These are phyloP conservation scores for Nematostella vectensis DNA, from an alignment of 92 coral and sea anemone genomes.

Conservation along the genomic window DNA sequence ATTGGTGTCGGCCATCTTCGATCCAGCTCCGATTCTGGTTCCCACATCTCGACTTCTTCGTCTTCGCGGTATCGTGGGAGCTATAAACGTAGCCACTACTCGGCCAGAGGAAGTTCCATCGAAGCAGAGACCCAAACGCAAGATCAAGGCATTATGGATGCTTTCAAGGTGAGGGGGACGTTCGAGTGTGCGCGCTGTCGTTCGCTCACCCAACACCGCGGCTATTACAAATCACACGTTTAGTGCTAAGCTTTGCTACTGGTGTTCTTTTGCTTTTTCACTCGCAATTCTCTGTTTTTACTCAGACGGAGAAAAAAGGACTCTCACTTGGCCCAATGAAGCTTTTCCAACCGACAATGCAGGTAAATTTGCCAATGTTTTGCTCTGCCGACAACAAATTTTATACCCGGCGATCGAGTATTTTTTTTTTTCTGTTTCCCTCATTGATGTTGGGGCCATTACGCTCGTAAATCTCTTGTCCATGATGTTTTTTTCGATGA, in stretches of 20 bases:
- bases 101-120: conserved; percentile 84
- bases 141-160: conserved; percentile 88
- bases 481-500: no score
- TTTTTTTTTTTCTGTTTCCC: no score
- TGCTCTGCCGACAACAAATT: no score
- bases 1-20: conserved; percentile 99
- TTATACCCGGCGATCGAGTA: no score
- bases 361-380: conserved; percentile 79
- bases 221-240: no score
- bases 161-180: conserved; percentile 60
- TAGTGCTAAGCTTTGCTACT: no score
- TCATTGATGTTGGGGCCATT: no score
- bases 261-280: conserved; percentile 16
- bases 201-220: conserved; percentile 7
- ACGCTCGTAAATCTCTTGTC: no score
- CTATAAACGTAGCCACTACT: conserved; percentile 70
- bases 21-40: conserved; percentile 89
- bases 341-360: conserved; percentile 87
- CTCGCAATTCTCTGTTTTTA: conserved; percentile 12
- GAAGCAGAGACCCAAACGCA: conserved; percentile 95
- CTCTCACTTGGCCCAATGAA: conserved; percentile 94
- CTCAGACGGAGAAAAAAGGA: conserved; percentile 83
- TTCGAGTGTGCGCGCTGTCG: conserved; percentile 18
- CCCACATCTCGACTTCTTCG: conserved; percentile 80
- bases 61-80: conserved; percentile 79